Evolutionary conservation across 1,140 invertebrate genomes (phyloP), one percentile per base, ranked within the genome.

Genomic region (Cephus cinctus): DNA sequence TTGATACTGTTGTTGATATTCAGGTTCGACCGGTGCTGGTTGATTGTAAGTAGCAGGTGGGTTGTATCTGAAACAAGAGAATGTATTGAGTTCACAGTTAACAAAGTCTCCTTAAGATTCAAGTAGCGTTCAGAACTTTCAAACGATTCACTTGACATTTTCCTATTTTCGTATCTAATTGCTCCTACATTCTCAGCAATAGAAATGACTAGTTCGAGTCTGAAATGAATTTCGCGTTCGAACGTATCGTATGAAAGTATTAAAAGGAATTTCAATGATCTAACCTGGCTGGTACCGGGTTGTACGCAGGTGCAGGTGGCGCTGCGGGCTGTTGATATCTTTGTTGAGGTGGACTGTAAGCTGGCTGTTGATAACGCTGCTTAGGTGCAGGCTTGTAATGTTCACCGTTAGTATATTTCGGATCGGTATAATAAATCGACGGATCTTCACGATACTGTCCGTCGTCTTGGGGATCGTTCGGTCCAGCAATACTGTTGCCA

Each of bases 381-480:
- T 61, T 71, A 55, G 68, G 67, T 39, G 47, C 62, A 39, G 56
- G 67, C 25, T 65, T 75, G 56, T 64, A 72, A 14, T 61, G 57
- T 65, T 77, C 68, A 9, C 77, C 76, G 35, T 79, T 79, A 52
- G 85, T 87, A 68, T 80, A 88, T 50, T 83, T 82, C 5, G 86
- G 82, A 59, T 88, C 82, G 51, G 87, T 87, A 68, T 88, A 86
- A 62, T 87, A 87, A 27, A 89, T 78, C n/a, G 80, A 81, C 0
- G 88, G 89, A 65, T 91, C 88, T 61, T 91, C 89, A 21, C 86
- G 78, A 65, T 90, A 90, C 55, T 91, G 89, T 0, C 89, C 89
- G 57, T 90, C 88, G 60, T 91, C 89, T 54, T 88, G 82, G 9
- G 84, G 83, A 1, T 78, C 81, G 36, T 85, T 68, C 0, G 78